Evolutionary conservation across 1,140 invertebrate genomes (phyloP), one percentile per base, ranked within the genome.

Genomic region (Drosophila watanabei): DNA sequence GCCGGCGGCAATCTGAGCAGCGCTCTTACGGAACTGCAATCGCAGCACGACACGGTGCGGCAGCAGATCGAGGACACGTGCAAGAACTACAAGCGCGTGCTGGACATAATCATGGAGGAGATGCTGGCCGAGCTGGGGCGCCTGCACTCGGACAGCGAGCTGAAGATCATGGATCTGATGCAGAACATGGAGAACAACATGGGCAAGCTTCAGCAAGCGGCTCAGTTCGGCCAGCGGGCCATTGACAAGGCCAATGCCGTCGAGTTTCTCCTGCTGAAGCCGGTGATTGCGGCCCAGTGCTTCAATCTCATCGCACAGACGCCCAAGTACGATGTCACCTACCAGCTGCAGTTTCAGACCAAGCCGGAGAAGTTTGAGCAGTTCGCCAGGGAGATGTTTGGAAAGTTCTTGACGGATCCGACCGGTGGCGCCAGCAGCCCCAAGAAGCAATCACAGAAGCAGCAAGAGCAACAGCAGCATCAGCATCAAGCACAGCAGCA

Each of bases 121-220:
- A 94, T 96, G 20, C 92, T 98, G 4, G 94, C 96, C 69, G 96
- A 98, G 88, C 94, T 98, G 18, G 96, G 97, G 79, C 94, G 95
- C 77, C 93, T 98, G 54, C 98, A 98, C 92, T 97, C 96, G 33
- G 95, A 97, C 84, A 95, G 97, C 76, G 97, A 98, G 93, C 94
- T 98, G 6, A 96, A 96, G 93, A 96, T 98, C 24, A 98, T 98
- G 97, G 97, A 98, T 81, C 94, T 96, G 39, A 96, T 97, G 88
- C 96, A 98, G 93, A 95, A 95, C 70, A 94, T 98, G 52, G 96
- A 97, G 89, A 97, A 97, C 92, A 96, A 95, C 5, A 95, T 96
- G 71, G 97, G 96, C 70, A 96, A 96, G 82, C 96, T 98, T 66
- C 96, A 98, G 87, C 96, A 97, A 92, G 97, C 97, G 18, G 97